Conservation (phyloP, 2,797 vertebrate genomes). For the Sebastes glaucus region DNA sequence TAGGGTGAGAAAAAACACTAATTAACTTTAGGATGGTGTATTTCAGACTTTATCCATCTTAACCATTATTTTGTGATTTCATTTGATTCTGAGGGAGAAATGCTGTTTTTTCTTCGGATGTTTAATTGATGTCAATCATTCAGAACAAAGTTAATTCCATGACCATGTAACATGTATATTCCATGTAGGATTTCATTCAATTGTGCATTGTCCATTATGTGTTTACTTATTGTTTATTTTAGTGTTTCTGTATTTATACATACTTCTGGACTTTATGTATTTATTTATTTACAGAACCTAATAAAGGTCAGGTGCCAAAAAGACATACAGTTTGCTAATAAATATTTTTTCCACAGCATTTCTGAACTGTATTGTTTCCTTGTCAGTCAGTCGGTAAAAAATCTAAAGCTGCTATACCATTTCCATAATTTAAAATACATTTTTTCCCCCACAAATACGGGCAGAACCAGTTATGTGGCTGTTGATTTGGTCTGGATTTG, state of each 20-base stretch:
- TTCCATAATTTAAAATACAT: not conserved
- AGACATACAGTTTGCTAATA: not conserved
- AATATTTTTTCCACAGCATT: not conserved
- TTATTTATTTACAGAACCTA: not conserved
- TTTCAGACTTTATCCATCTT: conserved; percentile 20
- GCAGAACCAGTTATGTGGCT: not conserved
- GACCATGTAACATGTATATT: not conserved
- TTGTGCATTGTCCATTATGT: not conserved
- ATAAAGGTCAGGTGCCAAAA: not conserved
- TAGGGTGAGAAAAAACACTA: conserved; percentile 38
- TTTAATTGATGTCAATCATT: not conserved
- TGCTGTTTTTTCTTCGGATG: not conserved
- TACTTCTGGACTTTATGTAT: not conserved
- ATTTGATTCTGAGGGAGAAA: conserved; percentile 22
- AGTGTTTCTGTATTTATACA: not conserved
- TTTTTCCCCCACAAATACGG: not conserved
- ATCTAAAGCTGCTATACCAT: not conserved
- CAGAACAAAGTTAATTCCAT: not conserved
- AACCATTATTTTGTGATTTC: conserved; percentile 10
- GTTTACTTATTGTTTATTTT: not conserved
- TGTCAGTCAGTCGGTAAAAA: not conserved
- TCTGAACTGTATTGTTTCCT: not conserved
- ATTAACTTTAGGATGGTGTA: conserved; percentile 57
- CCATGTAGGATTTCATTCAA: not conserved
- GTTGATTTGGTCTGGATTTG: not conserved